These are phyloP conservation scores for Pollenia amentaria DNA, from an alignment of 2,888 invertebrate genomes.

Conservation along the genomic window DNA sequence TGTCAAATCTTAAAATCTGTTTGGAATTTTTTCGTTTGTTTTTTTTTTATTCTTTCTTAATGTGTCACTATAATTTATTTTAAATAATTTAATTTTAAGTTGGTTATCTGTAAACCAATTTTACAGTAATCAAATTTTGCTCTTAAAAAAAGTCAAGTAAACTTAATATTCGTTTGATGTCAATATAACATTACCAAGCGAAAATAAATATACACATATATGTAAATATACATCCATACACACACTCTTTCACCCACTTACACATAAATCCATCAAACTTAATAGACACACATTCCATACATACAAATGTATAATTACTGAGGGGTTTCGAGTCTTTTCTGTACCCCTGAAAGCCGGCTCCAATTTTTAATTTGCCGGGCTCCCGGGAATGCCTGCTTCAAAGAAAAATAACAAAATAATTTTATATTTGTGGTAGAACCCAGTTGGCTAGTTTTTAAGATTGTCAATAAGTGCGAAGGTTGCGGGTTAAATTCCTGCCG, in stretches of 20 bases:
- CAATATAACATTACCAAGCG: slow-evolving; percentile 36
- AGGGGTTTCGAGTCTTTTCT: too few species aligned
- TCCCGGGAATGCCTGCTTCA: too few species aligned
- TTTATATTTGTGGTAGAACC: too few species aligned
- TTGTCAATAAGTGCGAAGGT: too few species aligned
- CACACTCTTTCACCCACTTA: neutral
- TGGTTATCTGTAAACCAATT: slow-evolving; percentile 17
- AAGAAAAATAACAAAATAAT: too few species aligned
- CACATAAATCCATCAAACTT: neutral
- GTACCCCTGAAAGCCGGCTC: too few species aligned
- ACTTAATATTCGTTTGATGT: slow-evolving; percentile 36
- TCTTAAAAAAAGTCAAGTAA: neutral
- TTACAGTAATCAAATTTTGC: slow-evolving; percentile 21
- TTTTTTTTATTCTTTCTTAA: neutral
- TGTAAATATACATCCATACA: neutral
- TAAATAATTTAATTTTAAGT: neutral
- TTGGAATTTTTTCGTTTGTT: too few species aligned
- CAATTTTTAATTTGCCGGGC: too few species aligned
- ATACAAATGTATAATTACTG: too few species aligned
- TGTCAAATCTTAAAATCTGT: too few species aligned
- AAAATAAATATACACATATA: neutral
- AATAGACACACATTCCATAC: neutral
- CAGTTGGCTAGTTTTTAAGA: too few species aligned
- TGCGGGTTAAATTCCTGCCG: too few species aligned
- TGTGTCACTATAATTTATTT: neutral